phyloP scores from a whole-genome alignment of 30 jellyfish, hydroid and myxozoan species.

The Pelagia noctiluca region DNA sequence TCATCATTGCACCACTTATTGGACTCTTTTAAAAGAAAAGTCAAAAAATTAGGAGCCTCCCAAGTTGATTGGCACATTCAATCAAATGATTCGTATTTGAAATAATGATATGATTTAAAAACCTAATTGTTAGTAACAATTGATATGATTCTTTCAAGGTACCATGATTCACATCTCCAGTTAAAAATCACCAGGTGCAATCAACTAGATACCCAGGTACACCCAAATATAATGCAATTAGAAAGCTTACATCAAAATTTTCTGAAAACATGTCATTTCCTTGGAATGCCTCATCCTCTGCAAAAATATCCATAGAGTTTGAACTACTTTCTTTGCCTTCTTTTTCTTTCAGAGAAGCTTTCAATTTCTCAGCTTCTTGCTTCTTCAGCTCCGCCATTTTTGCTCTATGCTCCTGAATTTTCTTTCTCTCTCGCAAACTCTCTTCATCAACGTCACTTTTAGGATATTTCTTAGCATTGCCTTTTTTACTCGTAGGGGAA shows the following conservation, averaged over 20 bases:
- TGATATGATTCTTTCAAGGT: too few species aligned
- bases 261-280: constrained; percentile 95
- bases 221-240: too few species aligned
- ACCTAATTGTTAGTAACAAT: too few species aligned
- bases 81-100: background rate
- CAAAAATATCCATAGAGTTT: constrained; percentile 88
- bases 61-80: background rate
- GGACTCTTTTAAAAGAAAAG: constrained; percentile 59
- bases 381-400: constrained; percentile 38
- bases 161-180: too few species aligned
- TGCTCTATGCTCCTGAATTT: constrained; percentile 43
- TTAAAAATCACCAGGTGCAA: too few species aligned
- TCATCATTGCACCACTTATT: constrained; percentile 34
- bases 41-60: too few species aligned
- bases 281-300: constrained; percentile 83
- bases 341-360: constrained; percentile 1
- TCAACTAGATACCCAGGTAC: too few species aligned
- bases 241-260: constrained; percentile 81
- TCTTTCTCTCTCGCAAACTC: constrained; percentile 12
- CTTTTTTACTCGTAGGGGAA: too few species aligned
- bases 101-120: background rate
- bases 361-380: constrained; percentile 31
- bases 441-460: background rate
- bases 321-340: constrained; percentile 20
- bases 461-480: background rate